Base-by-base conservation (phyloP, 2,113 vertebrate genomes). In the Actinemys pallida region DNA sequence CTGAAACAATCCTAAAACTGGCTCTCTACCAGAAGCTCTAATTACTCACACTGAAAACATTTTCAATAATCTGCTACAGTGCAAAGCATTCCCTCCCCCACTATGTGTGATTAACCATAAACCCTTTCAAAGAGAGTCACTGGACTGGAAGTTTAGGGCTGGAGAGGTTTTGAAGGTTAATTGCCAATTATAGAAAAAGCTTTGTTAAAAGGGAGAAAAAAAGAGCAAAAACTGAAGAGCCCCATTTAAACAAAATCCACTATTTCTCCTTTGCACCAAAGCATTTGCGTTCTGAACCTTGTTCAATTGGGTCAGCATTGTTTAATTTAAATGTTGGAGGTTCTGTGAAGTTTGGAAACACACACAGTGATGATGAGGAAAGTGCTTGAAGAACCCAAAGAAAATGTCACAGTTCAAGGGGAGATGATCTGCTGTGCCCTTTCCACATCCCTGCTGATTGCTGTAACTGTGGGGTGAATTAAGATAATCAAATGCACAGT, bases 141-240 rank as follows among this genome's bases (percentile, higher is more conserved):
- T 93, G 62, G 50, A 90, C 39, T 81, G 39, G 95, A 93, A 52
- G 29, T 83, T 47, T 47, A 92, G 86, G 88, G 24, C 10, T 80
- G 85, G n/a, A 86, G 12, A 65, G 35, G 3, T 65, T 86, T 95
- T 79, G 91, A 89, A 96, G 83, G 88, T 96, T 97, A 97, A 97
- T 95, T 98, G 75, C 22, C 85, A 97, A 86, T 96, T 98, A 86
- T 25, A 84, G 27, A 62, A 10, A 75, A 94, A 94, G 78, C 5
- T 91, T 59, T 93, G 10, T 86, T 87, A 29, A 93, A 84, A 87
- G 45, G 52, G 59, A 11, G 42, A 93, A 84, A 1, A 76, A 87
- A 91, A 59, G n/a, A 90, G 39, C 1, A 92, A 62, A 84, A 91
- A 24, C 20, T 29, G 12, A 50, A 95, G 8, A 90, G 12, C 79